Percentiles rank a stretch among this genome's conserved stretches.
These are phyloP conservation scores for Trichopoda pennipes DNA, from an alignment of 2,888 invertebrate genomes.

Conservation along the genomic window DNA sequence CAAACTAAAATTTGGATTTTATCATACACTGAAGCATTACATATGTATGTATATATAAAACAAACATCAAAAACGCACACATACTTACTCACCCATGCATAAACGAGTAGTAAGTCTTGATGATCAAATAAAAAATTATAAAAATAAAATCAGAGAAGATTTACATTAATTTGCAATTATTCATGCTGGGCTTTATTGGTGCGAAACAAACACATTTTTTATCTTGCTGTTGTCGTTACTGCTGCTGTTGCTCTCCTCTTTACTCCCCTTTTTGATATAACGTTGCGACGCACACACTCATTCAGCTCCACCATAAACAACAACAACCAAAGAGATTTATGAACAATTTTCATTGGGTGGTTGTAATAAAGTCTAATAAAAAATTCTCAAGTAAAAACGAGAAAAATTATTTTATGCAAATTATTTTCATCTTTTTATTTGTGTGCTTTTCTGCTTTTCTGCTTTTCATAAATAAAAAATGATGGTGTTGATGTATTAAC, in stretches of 20 bases:
- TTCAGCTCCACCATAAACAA: neutral
- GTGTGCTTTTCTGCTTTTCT: neutral
- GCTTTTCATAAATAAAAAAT: slow-evolving; percentile 33
- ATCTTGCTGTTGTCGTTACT: slow-evolving; percentile 14
- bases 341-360: slow-evolving; percentile 67
- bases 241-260: slow-evolving; percentile 11
- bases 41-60: too few species aligned
- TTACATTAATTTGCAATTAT: slow-evolving; percentile 80
- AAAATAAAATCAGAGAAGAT: slow-evolving; percentile 71
- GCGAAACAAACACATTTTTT: slow-evolving; percentile 59
- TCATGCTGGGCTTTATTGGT: slow-evolving; percentile 76
- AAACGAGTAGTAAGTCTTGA: slow-evolving; percentile 13
- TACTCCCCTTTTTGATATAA: neutral
- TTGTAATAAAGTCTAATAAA: slow-evolving; percentile 67
- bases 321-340: slow-evolving; percentile 71
- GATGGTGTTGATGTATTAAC: neutral
- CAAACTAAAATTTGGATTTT: slow-evolving; percentile 18
- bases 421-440: slow-evolving; percentile 66
- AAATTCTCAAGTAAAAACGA: slow-evolving; percentile 69
- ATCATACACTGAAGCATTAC: slow-evolving; percentile 12
- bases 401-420: slow-evolving; percentile 77
- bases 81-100: neutral
- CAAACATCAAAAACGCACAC: neutral
- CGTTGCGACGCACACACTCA: neutral
- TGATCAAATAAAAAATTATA: slow-evolving; percentile 36